A percentile compares a stretch with the other conserved stretches of the same genome.
Evolutionary conservation across 2,888 invertebrate species (phyloP).

Genomic region (Rotaria macrura): DNA sequence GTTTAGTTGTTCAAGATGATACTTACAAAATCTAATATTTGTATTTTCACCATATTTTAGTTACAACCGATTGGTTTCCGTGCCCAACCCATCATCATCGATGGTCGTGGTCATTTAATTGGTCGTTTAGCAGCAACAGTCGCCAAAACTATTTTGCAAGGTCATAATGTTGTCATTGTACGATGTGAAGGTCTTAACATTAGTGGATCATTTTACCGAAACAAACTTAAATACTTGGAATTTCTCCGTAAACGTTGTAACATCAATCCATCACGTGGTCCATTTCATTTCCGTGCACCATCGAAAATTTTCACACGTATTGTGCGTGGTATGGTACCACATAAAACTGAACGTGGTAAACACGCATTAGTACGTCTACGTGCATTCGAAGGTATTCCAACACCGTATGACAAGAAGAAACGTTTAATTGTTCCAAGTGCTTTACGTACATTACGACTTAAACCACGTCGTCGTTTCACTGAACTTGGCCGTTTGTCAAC

Average conservation of each 20-base stretch:
- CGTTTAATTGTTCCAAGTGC: slow-evolving; percentile 89
- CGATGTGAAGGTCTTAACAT: slow-evolving; percentile 87
- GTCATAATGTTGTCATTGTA: slow-evolving; percentile 85
- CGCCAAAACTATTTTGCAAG: slow-evolving; percentile 85
- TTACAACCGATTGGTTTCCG: neutral
- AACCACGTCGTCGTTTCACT: slow-evolving; percentile 92
- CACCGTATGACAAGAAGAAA: slow-evolving; percentile 80
- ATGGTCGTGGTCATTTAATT: slow-evolving; percentile 93
- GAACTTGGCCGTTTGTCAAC: slow-evolving; percentile 86
- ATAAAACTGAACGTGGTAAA: slow-evolving; percentile 90
- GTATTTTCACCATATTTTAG: neutral
- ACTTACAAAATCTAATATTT: no score
- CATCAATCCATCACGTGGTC: slow-evolving; percentile 93
- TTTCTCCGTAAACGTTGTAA: slow-evolving; percentile 94
- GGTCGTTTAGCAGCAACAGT: slow-evolving; percentile 88
- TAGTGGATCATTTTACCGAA: slow-evolving; percentile 89
- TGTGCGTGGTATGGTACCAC: slow-evolving; percentile 96
- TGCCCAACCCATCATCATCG: slow-evolving; percentile 79
- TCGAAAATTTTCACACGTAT: slow-evolving; percentile 92
- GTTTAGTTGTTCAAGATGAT: neutral
- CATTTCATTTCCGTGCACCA: slow-evolving; percentile 95
- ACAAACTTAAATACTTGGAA: slow-evolving; percentile 78
- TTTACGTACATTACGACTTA: slow-evolving; percentile 79
- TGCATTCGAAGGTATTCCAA: slow-evolving; percentile 89
- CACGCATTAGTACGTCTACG: slow-evolving; percentile 77